Evolutionary conservation across 2,113 vertebrate genomes (phyloP).

Genomic region (Poeciliopsis occidentalis): DNA sequence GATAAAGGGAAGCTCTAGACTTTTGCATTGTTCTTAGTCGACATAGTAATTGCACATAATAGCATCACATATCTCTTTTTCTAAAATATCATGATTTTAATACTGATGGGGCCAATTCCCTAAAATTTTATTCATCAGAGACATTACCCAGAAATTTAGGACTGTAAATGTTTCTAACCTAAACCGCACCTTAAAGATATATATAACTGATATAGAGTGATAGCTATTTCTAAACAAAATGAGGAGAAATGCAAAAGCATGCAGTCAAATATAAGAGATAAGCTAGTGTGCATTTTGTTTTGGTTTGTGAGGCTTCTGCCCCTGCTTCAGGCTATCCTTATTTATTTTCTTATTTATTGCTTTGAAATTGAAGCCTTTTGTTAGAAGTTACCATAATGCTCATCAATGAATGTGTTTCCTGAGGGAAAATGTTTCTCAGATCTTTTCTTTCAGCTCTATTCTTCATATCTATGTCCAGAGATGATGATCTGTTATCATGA

Average conservation of each 20-base stretch:
- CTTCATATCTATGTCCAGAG: slow-evolving; percentile 15
- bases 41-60: slow-evolving; percentile 43
- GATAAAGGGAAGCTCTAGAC: not conserved
- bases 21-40: not conserved
- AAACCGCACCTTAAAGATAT: slow-evolving; percentile 24
- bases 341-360: slow-evolving; percentile 14
- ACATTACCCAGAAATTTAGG: slow-evolving; percentile 2
- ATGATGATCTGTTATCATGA: slow-evolving; percentile 12
- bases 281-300: slow-evolving; percentile 22
- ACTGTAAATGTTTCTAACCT: slow-evolving; percentile 4
- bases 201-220: not conserved
- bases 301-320: slow-evolving; percentile 2
- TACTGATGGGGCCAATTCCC: not conserved
- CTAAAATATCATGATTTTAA: not conserved
- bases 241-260: slow-evolving; percentile 6
- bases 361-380: slow-evolving; percentile 21
- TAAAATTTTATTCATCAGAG: not conserved
- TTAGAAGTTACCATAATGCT: slow-evolving; percentile 35
- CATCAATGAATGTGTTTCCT: slow-evolving; percentile 40
- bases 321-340: slow-evolving; percentile 16
- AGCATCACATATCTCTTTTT: slow-evolving; percentile 9
- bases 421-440: slow-evolving; percentile 11
- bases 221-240: not conserved
- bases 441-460: slow-evolving; percentile 12
- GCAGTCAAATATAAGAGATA: slow-evolving; percentile 4